Conservation (phyloP, 2,888 invertebrate genomes). For the Cataglyphis rosenhaueri region DNA sequence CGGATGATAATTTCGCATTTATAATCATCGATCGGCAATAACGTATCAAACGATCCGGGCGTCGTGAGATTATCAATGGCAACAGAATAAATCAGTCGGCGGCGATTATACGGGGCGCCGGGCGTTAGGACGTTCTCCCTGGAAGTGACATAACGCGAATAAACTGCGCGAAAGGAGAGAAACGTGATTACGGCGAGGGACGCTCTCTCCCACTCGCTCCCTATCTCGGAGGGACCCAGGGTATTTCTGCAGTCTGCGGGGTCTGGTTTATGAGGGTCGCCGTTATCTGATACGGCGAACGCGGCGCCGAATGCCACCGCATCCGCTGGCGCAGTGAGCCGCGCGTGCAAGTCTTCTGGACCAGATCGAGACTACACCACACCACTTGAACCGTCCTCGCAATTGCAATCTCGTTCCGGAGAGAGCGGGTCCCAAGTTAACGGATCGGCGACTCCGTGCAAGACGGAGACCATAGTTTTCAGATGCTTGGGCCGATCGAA, state of each 20-base stretch:
- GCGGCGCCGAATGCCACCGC: slow-evolving; percentile 52
- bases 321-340: slow-evolving; percentile 18
- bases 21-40: slow-evolving; percentile 10
- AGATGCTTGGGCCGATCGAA: slow-evolving; percentile 4
- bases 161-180: slow-evolving; percentile 69
- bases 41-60: slow-evolving; percentile 2
- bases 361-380: slow-evolving; percentile 8
- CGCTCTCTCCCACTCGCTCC: neutral
- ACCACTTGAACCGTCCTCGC: slow-evolving; percentile 24
- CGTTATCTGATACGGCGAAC: slow-evolving; percentile 68
- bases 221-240: slow-evolving; percentile 20
- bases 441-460: slow-evolving; percentile 28
- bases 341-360: slow-evolving; percentile 31
- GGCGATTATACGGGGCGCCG: slow-evolving; percentile 55
- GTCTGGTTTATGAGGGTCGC: slow-evolving; percentile 65
- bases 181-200: slow-evolving; percentile 61
- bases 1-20: neutral
- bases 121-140: slow-evolving; percentile 49
- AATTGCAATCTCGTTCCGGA: slow-evolving; percentile 8
- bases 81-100: slow-evolving; percentile 64
- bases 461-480: slow-evolving; percentile 42
- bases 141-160: slow-evolving; percentile 71
- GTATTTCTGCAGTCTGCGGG: slow-evolving; percentile 52
- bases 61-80: slow-evolving; percentile 15
- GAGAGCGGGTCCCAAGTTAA: slow-evolving; percentile 20